Conservation (phyloP, 2,888 invertebrate species). For the Amphimallon solstitiale region DNA sequence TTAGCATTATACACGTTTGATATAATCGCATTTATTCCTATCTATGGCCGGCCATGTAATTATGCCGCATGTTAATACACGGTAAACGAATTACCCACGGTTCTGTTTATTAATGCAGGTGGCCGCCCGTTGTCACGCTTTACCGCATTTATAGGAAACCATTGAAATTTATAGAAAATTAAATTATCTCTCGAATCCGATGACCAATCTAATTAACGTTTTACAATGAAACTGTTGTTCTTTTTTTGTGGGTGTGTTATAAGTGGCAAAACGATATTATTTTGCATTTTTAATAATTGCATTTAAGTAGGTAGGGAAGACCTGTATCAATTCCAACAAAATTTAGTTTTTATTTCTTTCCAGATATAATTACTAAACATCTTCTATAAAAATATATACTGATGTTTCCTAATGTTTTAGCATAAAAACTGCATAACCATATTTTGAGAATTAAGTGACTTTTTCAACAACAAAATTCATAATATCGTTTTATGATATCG, state of each 20-base stretch:
- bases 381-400: too few relatives aligned
- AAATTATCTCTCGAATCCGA: slow-evolving; percentile 21
- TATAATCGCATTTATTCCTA: slow-evolving; percentile 59
- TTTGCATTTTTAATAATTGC: too few relatives aligned
- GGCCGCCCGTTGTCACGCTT: slow-evolving; percentile 42
- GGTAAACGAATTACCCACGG: slow-evolving; percentile 53
- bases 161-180: slow-evolving; percentile 33
- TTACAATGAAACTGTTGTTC: slow-evolving; percentile 6
- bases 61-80: slow-evolving; percentile 52
- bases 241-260: neutral
- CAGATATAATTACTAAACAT: too few relatives aligned
- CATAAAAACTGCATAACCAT: too few relatives aligned
- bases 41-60: slow-evolving; percentile 55
- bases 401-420: too few relatives aligned
- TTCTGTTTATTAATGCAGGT: slow-evolving; percentile 47
- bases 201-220: slow-evolving; percentile 25
- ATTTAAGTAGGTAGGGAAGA: too few relatives aligned
- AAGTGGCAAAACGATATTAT: too few relatives aligned
- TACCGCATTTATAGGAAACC: slow-evolving; percentile 38
- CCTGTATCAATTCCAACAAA: too few relatives aligned
- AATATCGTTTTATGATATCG: too few relatives aligned
- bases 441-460: too few relatives aligned
- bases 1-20: slow-evolving; percentile 60
- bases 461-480: too few relatives aligned
- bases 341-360: too few relatives aligned